These are phyloP conservation scores for Stegana nigrithorax DNA, from an alignment of 2,888 invertebrate genomes.

Conservation along the genomic window DNA sequence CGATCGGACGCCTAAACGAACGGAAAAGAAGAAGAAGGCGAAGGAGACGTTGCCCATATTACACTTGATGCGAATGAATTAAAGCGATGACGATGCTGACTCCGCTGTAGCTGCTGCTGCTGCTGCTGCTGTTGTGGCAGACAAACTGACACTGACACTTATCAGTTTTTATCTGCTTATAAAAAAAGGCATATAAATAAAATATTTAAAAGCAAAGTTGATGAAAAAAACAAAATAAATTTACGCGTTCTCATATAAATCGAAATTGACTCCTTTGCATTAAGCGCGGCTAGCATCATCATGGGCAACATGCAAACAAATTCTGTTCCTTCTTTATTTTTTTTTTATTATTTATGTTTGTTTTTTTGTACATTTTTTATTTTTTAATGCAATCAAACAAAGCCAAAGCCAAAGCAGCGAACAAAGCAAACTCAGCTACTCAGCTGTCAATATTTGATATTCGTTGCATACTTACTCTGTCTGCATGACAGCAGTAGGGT, in stretches of 20 bases:
- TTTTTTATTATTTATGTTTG: slow-evolving; percentile 17
- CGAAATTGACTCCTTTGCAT: slow-evolving; percentile 18
- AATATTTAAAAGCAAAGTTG: neutral
- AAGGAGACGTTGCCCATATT: neutral
- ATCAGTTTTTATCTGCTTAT: slow-evolving; percentile 54
- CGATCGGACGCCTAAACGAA: too few relatives aligned
- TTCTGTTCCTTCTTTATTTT: too few relatives aligned
- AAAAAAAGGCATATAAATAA: neutral
- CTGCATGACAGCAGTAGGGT: too few relatives aligned
- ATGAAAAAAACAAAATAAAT: neutral
- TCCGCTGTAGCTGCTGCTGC: too few relatives aligned
- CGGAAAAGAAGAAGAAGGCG: neutral
- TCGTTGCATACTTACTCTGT: too few relatives aligned
- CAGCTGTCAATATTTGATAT: slow-evolving; percentile 14
- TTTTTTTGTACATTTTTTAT: slow-evolving; percentile 3
- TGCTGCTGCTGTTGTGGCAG: neutral
- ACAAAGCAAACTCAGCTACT: neutral
- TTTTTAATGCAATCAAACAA: slow-evolving; percentile 13
- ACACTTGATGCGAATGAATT: too few relatives aligned
- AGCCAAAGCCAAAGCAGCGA: neutral
- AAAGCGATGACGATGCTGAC: too few relatives aligned
- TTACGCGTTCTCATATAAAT: too few relatives aligned
- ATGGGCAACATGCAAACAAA: too few relatives aligned
- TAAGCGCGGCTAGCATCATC: slow-evolving; percentile 21
- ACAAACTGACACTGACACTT: slow-evolving; percentile 53